Evolutionary conservation across 2,113 vertebrate species (phyloP).

Genomic region (Mobula birostris): DNA sequence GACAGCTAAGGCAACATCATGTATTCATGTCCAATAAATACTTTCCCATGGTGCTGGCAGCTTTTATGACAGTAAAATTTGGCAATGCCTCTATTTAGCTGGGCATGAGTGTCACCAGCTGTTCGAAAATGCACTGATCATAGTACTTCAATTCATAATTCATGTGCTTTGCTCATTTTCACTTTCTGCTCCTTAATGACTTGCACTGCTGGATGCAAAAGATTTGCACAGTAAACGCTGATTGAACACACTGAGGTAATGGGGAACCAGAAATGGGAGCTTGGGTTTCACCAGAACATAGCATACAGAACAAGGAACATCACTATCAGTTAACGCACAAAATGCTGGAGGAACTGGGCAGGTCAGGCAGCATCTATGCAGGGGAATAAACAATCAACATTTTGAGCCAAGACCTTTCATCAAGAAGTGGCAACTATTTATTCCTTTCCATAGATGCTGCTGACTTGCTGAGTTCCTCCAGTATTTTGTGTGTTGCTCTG

Average conservation of each 20-base stretch:
- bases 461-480: no score
- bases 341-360: no score
- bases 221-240: not conserved
- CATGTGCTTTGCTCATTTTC: not conserved
- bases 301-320: not conserved
- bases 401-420: no score
- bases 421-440: no score
- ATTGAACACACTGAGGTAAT: not conserved
- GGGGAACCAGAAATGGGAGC: not conserved
- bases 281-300: not conserved
- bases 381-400: no score
- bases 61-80: not conserved
- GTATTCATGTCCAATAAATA: not conserved
- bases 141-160: not conserved
- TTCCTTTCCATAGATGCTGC: no score
- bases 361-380: no score
- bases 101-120: not conserved
- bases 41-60: not conserved
- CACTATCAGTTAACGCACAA: no score
- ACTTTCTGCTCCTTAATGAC: not conserved
- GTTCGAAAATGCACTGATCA: not conserved
- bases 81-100: not conserved
- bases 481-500: no score
- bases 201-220: not conserved
- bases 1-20: not conserved